A percentile compares a stretch with the other conserved stretches of the same genome.
Conservation (phyloP, 2,797 vertebrate species). For the Margarornis squamiger region DNA sequence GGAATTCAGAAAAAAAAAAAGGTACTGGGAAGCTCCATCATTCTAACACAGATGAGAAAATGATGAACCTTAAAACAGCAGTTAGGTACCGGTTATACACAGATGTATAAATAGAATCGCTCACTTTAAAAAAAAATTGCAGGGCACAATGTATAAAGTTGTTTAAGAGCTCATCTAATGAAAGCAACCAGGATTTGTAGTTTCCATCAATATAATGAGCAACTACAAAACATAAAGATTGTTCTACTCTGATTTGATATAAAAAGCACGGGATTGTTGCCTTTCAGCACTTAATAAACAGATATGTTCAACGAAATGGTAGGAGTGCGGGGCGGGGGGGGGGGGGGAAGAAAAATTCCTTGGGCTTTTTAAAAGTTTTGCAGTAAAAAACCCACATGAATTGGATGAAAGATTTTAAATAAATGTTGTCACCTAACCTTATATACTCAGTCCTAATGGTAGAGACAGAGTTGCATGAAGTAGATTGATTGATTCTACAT, state of each 20-base stretch:
- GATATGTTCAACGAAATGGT: not conserved
- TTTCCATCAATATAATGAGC: slow-evolving; percentile 62
- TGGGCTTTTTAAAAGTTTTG: slow-evolving; percentile 9
- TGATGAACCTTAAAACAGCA: not conserved
- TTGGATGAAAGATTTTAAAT: not conserved
- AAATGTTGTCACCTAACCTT: not conserved
- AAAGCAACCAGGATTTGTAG: slow-evolving; percentile 49
- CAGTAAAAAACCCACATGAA: not conserved
- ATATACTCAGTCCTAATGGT: not conserved
- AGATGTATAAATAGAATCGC: slow-evolving; percentile 42
- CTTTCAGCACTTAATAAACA: not conserved
- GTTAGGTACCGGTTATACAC: slow-evolving; percentile 3
- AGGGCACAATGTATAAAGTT: slow-evolving; percentile 4
- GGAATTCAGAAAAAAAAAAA: slow-evolving; percentile 66
- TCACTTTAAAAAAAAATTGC: not conserved
- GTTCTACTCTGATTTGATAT: slow-evolving; percentile 24
- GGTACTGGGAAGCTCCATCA: slow-evolving; percentile 47
- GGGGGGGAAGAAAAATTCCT: not conserved
- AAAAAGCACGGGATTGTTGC: slow-evolving; percentile 43
- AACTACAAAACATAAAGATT: slow-evolving; percentile 61
- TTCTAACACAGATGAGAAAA: slow-evolving; percentile 47
- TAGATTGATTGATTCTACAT: accelerated
- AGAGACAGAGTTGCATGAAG: not conserved
- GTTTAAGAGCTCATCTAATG: slow-evolving; percentile 16
- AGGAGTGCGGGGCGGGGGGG: too few relatives aligned